Conservation (phyloP, 1,140 invertebrate genomes). For the Drosophila lacteicornis region DNA sequence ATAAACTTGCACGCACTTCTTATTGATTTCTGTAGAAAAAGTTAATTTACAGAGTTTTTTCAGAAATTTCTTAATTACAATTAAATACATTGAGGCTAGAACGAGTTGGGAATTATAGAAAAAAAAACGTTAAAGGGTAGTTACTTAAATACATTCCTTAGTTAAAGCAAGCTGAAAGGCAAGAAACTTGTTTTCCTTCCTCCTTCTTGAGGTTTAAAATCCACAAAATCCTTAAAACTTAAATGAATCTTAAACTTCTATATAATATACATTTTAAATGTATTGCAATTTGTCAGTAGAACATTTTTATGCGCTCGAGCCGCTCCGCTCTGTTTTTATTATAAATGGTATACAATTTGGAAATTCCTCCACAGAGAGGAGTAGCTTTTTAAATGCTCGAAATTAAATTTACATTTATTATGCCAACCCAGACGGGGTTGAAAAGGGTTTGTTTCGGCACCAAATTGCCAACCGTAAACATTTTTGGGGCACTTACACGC, state of each 20-base stretch:
- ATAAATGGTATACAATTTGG: constrained; percentile 19
- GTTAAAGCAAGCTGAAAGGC: no score
- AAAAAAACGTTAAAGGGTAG: no score
- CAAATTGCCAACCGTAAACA: constrained; percentile 39
- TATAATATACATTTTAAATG: not conserved
- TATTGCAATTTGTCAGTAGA: not conserved
- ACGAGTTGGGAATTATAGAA: not conserved
- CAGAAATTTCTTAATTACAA: not conserved
- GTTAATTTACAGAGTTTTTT: not conserved
- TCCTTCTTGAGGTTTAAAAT: no score
- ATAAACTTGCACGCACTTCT: not conserved
- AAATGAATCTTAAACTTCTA: not conserved
- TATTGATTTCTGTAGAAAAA: not conserved
- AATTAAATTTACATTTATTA: constrained; percentile 42
- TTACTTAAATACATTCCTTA: no score
- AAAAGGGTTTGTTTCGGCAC: constrained; percentile 15
- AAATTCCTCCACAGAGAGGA: constrained; percentile 32
- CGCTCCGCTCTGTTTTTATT: not conserved
- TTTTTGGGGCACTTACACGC: constrained; percentile 33
- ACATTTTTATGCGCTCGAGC: not conserved
- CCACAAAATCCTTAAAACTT: no score
- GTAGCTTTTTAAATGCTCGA: constrained; percentile 31
- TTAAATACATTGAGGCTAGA: not conserved
- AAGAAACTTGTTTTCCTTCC: no score
- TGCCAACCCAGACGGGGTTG: not conserved